Percentiles rank a stretch among this genome's conserved stretches.
These are phyloP conservation scores for Lepeophtheirus nordmannii DNA, from an alignment of 2,888 invertebrate genomes.

Conservation along the genomic window DNA sequence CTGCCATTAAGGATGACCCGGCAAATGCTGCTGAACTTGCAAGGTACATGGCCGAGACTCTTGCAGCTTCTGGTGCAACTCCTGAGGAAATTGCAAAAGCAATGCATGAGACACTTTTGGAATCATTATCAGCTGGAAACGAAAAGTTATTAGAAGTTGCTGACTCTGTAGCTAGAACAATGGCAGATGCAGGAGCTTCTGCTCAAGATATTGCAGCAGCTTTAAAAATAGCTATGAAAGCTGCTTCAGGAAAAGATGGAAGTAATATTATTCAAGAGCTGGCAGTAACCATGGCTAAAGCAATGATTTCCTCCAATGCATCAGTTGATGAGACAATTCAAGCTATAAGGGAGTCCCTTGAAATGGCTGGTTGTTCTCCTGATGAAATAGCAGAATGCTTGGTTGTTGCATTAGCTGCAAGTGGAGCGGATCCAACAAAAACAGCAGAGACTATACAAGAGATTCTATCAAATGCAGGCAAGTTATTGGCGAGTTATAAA, in stretches of 20 bases:
- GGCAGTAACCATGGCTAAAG: slow-evolving; percentile 18
- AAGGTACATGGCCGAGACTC: slow-evolving; percentile 16
- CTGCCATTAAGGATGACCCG: slow-evolving; percentile 9
- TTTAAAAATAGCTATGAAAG: slow-evolving; percentile 10
- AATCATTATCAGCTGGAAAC: background rate
- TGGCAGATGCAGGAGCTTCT: slow-evolving; percentile 20
- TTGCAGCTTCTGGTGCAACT: slow-evolving; percentile 14
- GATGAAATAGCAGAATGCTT: slow-evolving; percentile 1
- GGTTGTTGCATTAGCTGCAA: slow-evolving; percentile 3
- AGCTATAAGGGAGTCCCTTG: background rate
- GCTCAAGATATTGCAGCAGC: slow-evolving; percentile 12
- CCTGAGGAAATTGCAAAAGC: slow-evolving; percentile 21
- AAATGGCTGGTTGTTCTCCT: background rate
- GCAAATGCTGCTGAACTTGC: slow-evolving; percentile 16
- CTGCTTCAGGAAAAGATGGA: background rate
- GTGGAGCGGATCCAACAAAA: background rate
- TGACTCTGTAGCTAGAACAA: slow-evolving; percentile 10
- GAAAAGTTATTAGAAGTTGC: slow-evolving; percentile 21
- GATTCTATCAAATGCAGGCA: too few relatives aligned
- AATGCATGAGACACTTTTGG: slow-evolving; percentile 2
- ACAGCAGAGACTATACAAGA: slow-evolving; percentile 17
- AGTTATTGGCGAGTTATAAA: too few relatives aligned
- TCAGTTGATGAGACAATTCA: background rate
- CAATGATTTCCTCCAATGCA: slow-evolving; percentile 12
- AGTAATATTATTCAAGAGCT: slow-evolving; percentile 9